These are phyloP conservation scores for Phaethornis superciliosus DNA, from an alignment of 2,113 vertebrate species.

Conservation along the genomic window DNA sequence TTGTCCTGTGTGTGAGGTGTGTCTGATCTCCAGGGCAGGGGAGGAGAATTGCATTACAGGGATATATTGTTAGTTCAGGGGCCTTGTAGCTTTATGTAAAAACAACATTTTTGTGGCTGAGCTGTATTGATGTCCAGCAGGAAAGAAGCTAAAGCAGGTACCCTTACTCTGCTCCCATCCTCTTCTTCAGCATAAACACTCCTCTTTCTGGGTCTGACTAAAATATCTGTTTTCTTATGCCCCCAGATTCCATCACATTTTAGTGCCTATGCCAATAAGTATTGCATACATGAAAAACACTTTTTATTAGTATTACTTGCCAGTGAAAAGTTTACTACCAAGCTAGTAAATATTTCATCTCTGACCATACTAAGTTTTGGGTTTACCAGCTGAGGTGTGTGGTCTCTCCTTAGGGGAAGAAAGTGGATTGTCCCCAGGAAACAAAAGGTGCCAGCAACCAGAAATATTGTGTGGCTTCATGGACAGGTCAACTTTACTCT, in stretches of 20 bases:
- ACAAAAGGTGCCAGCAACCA: not conserved
- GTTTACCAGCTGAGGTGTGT: conserved; percentile 26
- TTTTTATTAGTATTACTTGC: conserved; percentile 32
- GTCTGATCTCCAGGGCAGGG: not conserved
- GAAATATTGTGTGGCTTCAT: not conserved
- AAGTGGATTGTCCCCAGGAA: not conserved
- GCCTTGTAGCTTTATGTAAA: not conserved
- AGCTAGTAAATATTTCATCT: conserved; percentile 47
- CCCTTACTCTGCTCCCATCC: not conserved
- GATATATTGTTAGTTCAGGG: not conserved
- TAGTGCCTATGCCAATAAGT: conserved; percentile 1
- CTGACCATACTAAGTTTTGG: not conserved
- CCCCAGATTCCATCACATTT: conserved; percentile 6
- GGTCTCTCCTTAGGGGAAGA: not conserved
- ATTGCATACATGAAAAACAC: not conserved
- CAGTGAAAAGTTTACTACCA: conserved; percentile 8
- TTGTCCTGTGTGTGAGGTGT: not conserved
- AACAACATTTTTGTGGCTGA: accelerated
- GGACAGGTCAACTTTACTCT: not conserved
- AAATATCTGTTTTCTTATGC: conserved; percentile 12
- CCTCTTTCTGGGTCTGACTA: not conserved
- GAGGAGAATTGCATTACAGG: not conserved
- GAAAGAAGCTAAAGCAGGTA: not conserved
- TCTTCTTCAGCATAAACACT: not conserved
- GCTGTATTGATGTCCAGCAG: accelerated